These are phyloP conservation scores for Mus musculus DNA, from an alignment of 2,113 vertebrate species.

Conservation along the genomic window DNA sequence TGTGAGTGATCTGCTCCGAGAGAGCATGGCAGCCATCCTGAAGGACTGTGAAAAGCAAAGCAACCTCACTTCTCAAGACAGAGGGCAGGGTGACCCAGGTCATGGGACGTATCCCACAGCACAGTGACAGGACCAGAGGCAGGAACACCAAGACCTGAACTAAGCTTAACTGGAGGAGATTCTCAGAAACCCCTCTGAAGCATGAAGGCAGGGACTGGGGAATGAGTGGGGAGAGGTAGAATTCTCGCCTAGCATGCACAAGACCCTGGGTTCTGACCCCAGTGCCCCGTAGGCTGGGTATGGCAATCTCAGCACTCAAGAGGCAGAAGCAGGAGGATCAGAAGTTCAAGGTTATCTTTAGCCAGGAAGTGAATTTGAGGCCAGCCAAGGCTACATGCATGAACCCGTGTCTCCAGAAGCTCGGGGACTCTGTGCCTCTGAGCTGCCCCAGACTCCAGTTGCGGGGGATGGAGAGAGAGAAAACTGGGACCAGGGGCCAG, in stretches of 20 bases:
- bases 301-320: background rate
- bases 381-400: background rate
- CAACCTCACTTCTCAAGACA: background rate
- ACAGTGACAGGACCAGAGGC: background rate
- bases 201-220: background rate
- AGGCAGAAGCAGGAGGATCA: background rate
- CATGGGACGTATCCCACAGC: background rate
- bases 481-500: background rate
- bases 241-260: background rate
- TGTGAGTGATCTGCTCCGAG: background rate
- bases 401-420: background rate
- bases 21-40: background rate
- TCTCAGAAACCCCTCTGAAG: background rate
- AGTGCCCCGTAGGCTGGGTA: background rate
- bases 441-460: background rate
- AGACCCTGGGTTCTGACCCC: background rate
- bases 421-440: background rate
- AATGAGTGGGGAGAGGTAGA: background rate
- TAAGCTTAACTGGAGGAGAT: background rate
- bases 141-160: background rate
- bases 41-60: background rate
- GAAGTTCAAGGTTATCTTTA: background rate
- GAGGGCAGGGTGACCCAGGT: background rate
- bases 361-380: background rate
- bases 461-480: background rate